Base-by-base conservation (phyloP, 2,113 vertebrate genomes). In the Cyanoliseus patagonus region DNA sequence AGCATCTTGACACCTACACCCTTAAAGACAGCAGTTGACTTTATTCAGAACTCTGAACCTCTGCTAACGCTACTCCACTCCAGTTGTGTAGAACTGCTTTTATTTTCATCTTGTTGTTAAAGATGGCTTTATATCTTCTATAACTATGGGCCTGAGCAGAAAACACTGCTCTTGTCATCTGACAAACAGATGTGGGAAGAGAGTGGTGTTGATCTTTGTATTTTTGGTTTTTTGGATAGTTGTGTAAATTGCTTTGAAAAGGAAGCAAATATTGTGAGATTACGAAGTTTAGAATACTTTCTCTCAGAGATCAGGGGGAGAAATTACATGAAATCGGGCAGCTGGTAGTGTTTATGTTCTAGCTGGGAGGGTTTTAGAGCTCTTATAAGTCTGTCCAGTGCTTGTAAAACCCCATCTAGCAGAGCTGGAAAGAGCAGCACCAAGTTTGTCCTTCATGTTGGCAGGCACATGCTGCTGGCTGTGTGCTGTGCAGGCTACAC, bases 381-480 rank as follows among this genome's bases (percentile, higher is more conserved):
- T 55, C 17, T 31, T 41, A 0, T 1, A 75, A 49, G 13, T 42
- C 27, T 57, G 13, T 51, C 13, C 8, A 52, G 20, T 81, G 61
- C 17, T 15, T 41, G 39, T 63, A 35, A 73, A 52, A 67, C 31
- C 28, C 10, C 22, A 35, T 23, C 59, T 79, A 31, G 28, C 31
- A 42, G 51, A 41, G 18, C 9, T 53, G n/a, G 41, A 49, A 49
- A 27, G 23, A 16, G 13, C 27, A 79, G 61, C 9, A 27, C 47
- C 27, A 37, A 25, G 53, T 37, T 62, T 74, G 46, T 73, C n/a
- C 31, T 86, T 62, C 19, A 0, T 66, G 13, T 78, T 46, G 78
- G 37, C 42, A 67, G 66, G 31, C 41, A 37, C 3, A 25, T 0
- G 1, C 15, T 0, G 0, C 53, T 14, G 39, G 8, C 23, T 63